Percentiles rank a stretch among this genome's conserved stretches.
These are phyloP conservation scores for Pristis pectinata DNA, from an alignment of 2,797 vertebrate genomes.

Conservation along the genomic window DNA sequence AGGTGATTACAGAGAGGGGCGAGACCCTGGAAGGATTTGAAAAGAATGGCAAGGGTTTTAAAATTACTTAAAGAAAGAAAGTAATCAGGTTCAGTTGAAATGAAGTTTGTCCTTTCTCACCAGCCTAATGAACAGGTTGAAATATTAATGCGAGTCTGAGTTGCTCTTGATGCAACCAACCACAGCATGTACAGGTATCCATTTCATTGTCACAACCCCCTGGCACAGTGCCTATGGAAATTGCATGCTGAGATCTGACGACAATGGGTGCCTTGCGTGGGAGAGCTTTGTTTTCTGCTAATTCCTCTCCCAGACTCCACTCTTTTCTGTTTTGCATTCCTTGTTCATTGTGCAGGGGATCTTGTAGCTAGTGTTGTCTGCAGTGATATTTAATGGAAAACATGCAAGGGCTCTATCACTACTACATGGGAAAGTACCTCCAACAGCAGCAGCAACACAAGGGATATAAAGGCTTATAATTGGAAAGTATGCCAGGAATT, in stretches of 20 bases:
- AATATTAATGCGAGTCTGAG: constrained; percentile 14
- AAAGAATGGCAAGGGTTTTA: not conserved
- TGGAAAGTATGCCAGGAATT: constrained; percentile 26
- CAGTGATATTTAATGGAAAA: constrained; percentile 11
- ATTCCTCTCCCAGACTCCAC: constrained; percentile 21
- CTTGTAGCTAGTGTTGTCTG: not conserved
- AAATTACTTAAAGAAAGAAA: constrained; percentile 3
- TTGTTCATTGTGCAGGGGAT: not conserved
- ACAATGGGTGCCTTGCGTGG: constrained; percentile 35
- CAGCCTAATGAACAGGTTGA: not conserved
- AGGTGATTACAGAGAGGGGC: not conserved
- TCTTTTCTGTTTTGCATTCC: not conserved
- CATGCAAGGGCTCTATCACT: not conserved
- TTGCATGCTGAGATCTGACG: not conserved
- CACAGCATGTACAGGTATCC: constrained; percentile 36
- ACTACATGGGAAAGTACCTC: not conserved
- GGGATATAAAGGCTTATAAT: not conserved
- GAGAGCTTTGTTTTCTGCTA: constrained; percentile 23
- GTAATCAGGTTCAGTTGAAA: not conserved
- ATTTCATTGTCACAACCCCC: constrained; percentile 32
- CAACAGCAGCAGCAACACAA: not conserved
- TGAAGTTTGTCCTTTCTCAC: not conserved
- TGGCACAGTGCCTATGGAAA: constrained; percentile 32
- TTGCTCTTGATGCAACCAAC: constrained; percentile 10
- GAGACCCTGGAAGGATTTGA: not conserved